These are phyloP conservation scores for Chaenogobius annularis DNA, from an alignment of 2,113 vertebrate species.

Conservation along the genomic window DNA sequence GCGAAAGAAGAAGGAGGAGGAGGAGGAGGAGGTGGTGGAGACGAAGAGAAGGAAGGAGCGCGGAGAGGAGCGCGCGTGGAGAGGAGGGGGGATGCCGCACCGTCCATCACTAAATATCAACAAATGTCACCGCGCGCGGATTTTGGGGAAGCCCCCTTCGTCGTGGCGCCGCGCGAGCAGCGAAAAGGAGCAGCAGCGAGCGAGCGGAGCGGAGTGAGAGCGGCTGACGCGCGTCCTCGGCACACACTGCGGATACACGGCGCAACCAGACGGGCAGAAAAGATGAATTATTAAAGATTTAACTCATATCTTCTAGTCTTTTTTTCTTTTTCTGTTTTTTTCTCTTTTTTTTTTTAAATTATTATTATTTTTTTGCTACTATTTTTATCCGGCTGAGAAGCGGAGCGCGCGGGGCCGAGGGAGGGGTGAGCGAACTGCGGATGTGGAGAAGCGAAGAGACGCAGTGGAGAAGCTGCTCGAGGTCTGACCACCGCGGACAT, in stretches of 20 bases:
- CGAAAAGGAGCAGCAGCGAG: not conserved
- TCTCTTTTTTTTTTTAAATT: slow-evolving; percentile 11
- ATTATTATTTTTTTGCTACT: slow-evolving; percentile 29
- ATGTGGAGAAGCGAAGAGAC: slow-evolving; percentile 70
- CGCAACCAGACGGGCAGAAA: slow-evolving; percentile 41
- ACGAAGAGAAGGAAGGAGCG: slow-evolving; percentile 8
- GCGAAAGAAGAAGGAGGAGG: slow-evolving; percentile 49
- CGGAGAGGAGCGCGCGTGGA: not conserved
- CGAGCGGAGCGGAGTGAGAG: not conserved
- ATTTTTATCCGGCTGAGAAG: slow-evolving; percentile 57
- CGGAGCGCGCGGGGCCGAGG: slow-evolving; percentile 23
- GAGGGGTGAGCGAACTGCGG: slow-evolving; percentile 60
- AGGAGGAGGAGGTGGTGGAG: not conserved
- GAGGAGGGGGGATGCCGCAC: slow-evolving; percentile 63
- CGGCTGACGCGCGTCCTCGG: slow-evolving; percentile 43
- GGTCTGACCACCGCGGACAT: not conserved
- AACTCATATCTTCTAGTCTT: slow-evolving; percentile 46
- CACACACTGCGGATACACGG: slow-evolving; percentile 73
- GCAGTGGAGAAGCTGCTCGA: slow-evolving; percentile 47
- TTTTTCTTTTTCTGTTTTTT: slow-evolving; percentile 2
- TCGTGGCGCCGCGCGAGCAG: slow-evolving; percentile 49
- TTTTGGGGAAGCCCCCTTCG: slow-evolving; percentile 74
- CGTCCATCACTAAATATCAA: slow-evolving; percentile 76
- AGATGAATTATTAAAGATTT: slow-evolving; percentile 75
- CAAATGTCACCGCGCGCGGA: slow-evolving; percentile 71